Evolutionary conservation across 2,888 invertebrate species (phyloP).

Genomic region (Balanococcus diminutus): DNA sequence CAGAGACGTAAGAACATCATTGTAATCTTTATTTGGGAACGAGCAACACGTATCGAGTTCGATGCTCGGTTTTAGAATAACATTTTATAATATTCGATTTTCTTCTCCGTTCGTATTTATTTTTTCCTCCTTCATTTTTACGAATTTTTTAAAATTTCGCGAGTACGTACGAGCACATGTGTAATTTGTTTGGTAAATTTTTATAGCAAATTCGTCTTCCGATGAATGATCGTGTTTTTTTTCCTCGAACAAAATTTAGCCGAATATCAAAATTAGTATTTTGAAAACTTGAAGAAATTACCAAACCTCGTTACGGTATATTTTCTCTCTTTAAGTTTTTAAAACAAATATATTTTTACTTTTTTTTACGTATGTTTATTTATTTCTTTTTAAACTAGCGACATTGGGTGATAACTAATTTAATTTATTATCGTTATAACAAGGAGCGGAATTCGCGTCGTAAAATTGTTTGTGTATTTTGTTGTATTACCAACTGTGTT

Average conservation of each 20-base stretch:
- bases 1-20: not conserved
- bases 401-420: conserved; percentile 42
- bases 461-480: conserved; percentile 33
- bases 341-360: not conserved
- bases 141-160: not conserved
- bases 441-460: conserved; percentile 19
- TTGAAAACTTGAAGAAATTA: conserved; percentile 22
- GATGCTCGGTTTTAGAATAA: too few relatives aligned
- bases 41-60: not conserved
- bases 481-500: conserved; percentile 42
- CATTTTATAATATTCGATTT: not conserved
- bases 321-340: conserved; percentile 18
- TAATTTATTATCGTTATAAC: conserved; percentile 40
- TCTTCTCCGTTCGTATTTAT: not conserved
- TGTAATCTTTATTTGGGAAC: not conserved
- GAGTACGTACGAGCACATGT: not conserved
- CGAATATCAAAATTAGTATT: conserved; percentile 17
- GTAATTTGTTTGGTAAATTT: not conserved
- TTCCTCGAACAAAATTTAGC: conserved; percentile 6
- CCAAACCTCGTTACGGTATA: not conserved
- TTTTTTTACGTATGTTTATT: conserved; percentile 32
- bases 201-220: conserved; percentile 5
- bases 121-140: not conserved
- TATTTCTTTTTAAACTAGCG: conserved; percentile 36
- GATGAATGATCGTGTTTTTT: conserved; percentile 22